Evolutionary conservation across 1,140 invertebrate genomes (phyloP).

Genomic region (Cydia strobilella): DNA sequence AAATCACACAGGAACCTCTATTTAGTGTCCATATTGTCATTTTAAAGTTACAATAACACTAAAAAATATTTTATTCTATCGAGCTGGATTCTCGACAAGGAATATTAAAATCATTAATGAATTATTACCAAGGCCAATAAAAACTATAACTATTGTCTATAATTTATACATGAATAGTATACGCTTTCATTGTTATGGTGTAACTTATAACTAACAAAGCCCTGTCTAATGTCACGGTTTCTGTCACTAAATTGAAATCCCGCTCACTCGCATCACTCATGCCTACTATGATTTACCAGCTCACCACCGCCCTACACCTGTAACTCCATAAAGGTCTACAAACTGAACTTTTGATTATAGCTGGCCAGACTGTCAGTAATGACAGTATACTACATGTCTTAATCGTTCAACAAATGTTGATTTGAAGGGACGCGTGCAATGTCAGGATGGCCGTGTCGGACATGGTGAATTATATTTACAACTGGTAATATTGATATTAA

Average conservation of each 20-base stretch:
- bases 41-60: background rate
- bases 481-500: slow-evolving; percentile 15
- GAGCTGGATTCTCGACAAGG: slow-evolving; percentile 10
- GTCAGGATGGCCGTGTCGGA: background rate
- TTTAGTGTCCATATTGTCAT: background rate
- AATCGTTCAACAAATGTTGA: background rate
- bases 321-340: background rate
- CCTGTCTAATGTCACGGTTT: slow-evolving; percentile 3
- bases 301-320: background rate
- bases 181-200: too few relatives aligned
- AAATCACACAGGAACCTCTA: too few relatives aligned
- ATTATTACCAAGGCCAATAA: background rate
- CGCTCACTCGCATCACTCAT: background rate
- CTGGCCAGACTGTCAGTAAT: too few relatives aligned
- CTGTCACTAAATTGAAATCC: background rate
- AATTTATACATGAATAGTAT: background rate
- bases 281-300: background rate
- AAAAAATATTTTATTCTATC: background rate
- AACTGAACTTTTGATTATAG: background rate
- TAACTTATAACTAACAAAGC: too few relatives aligned
- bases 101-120: background rate
- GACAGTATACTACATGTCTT: too few relatives aligned
- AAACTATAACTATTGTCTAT: background rate
- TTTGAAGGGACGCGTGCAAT: background rate
- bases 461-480: background rate